These are phyloP conservation scores for Cheilosia impressa DNA, from an alignment of 2,888 invertebrate genomes.

Conservation along the genomic window DNA sequence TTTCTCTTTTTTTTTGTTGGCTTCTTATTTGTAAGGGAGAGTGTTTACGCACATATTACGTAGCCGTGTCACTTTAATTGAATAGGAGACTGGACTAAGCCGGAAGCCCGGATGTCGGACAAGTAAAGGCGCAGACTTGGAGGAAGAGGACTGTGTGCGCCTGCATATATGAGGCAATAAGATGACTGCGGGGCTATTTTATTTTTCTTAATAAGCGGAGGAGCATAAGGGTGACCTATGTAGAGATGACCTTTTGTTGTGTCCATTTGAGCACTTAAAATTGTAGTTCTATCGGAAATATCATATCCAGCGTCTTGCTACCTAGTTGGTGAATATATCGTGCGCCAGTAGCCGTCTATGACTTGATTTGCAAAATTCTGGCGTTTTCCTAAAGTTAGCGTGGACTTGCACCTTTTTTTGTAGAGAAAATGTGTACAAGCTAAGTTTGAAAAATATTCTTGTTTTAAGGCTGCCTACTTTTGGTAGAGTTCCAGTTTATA, in stretches of 20 bases:
- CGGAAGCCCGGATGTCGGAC: constrained; percentile 67
- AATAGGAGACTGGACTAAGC: constrained; percentile 45
- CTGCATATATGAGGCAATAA: constrained; percentile 45
- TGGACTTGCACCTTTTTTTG: too few species aligned
- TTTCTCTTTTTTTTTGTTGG: constrained; percentile 13
- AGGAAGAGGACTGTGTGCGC: constrained; percentile 38
- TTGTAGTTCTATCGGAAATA: background rate
- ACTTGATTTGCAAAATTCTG: too few species aligned
- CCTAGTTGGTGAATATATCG: too few species aligned
- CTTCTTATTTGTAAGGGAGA: constrained; percentile 9
- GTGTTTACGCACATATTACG: constrained; percentile 32
- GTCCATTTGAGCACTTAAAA: background rate
- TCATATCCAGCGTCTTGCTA: background rate
- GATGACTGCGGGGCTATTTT: constrained; percentile 34
- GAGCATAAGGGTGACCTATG: constrained; percentile 37
- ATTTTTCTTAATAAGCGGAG: constrained; percentile 8
- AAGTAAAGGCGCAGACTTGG: constrained; percentile 25
- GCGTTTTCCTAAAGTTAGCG: too few species aligned
- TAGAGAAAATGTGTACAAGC: too few species aligned
- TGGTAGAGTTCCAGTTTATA: too few species aligned
- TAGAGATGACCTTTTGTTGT: background rate
- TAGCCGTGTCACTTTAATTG: constrained; percentile 42
- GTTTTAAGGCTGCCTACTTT: too few species aligned
- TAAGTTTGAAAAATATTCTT: too few species aligned
- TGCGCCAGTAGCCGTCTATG: too few species aligned